phyloP scores from a whole-genome alignment of 2,113 vertebrate species.

The Otocyon megalotis region DNA sequence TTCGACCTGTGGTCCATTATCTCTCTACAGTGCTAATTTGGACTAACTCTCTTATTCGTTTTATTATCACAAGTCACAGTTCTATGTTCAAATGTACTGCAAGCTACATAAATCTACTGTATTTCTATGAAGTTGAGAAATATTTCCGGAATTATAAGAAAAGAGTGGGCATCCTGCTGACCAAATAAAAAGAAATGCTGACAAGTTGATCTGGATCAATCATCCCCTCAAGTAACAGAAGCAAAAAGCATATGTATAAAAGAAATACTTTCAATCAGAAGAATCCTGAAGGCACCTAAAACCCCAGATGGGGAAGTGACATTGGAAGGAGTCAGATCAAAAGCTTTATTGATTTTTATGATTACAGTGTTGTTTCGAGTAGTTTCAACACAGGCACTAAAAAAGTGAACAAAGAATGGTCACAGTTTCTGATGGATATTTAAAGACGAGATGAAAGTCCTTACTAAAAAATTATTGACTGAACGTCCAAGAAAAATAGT shows the following conservation, averaged over 20 bases:
- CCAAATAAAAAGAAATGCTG: constrained; percentile 4
- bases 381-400: constrained; percentile 37
- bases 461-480: neutral
- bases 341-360: constrained; percentile 33
- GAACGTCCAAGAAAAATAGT: neutral
- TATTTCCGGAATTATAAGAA: constrained; percentile 24
- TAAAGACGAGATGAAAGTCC: neutral
- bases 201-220: constrained; percentile 37
- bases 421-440: constrained; percentile 35
- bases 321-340: constrained; percentile 33
- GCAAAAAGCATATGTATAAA: neutral
- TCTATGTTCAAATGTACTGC: neutral
- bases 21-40: neutral
- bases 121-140: neutral
- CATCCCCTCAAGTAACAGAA: constrained; percentile 25
- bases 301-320: constrained; percentile 1
- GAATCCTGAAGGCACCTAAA: neutral
- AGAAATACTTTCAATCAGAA: constrained; percentile 23
- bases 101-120: neutral
- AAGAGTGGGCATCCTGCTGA: neutral
- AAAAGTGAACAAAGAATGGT: constrained; percentile 15
- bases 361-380: constrained; percentile 8
- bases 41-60: neutral
- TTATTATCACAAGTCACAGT: neutral
- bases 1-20: neutral